phyloP scores from a whole-genome alignment of 2,888 invertebrate genomes.

The Bruchidius siliquastri region DNA sequence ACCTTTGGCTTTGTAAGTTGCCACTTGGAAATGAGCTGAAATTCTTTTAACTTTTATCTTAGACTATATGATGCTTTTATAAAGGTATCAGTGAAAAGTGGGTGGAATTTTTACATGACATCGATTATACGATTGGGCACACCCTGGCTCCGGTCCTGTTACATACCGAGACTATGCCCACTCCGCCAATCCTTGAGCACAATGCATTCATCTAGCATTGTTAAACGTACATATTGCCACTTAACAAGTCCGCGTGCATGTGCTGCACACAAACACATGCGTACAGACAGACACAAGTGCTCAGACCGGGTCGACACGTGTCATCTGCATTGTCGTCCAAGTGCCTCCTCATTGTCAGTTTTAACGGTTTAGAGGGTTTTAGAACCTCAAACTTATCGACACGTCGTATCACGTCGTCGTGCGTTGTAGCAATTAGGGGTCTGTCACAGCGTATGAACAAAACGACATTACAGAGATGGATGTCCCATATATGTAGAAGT shows the following conservation, averaged over 20 bases:
- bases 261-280: conserved; percentile 30
- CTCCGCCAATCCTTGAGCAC: conserved; percentile 33
- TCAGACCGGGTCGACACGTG: conserved; percentile 34
- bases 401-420: neutral
- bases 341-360: conserved; percentile 8
- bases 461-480: no score
- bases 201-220: conserved; percentile 36
- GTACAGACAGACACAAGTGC: neutral
- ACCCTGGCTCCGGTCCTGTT: neutral
- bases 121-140: no score
- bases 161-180: neutral
- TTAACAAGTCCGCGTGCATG: conserved; percentile 36
- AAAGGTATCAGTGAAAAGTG: no score
- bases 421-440: neutral
- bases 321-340: conserved; percentile 23
- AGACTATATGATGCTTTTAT: no score
- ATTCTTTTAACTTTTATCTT: no score
- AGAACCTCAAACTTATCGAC: neutral
- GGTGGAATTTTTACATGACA: no score
- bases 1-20: no score
- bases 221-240: conserved; percentile 39
- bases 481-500: no score
- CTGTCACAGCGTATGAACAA: neutral
- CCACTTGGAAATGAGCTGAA: no score
- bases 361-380: conserved; percentile 5